Conservation (phyloP, 2,888 invertebrate genomes). For the Pammene aurita region DNA sequence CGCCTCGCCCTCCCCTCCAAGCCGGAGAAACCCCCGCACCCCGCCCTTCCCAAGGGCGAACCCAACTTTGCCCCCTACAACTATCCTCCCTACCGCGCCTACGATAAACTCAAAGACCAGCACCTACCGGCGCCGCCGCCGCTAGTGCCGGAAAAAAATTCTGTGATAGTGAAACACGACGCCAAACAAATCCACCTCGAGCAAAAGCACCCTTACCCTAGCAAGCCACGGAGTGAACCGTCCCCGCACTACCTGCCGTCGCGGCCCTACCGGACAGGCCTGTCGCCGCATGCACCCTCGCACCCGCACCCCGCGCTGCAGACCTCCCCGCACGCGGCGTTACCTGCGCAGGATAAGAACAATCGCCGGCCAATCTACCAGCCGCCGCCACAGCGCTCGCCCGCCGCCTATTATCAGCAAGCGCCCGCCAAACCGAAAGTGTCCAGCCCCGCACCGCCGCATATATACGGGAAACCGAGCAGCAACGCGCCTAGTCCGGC, state of each 20-base stretch:
- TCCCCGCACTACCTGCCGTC: constrained; percentile 82
- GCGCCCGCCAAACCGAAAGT: constrained; percentile 86
- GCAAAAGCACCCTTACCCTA: constrained; percentile 83
- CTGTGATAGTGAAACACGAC: constrained; percentile 91
- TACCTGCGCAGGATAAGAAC: constrained; percentile 62
- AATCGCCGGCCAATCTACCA: constrained; percentile 65
- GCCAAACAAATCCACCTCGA: constrained; percentile 85
- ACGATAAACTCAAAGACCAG: constrained; percentile 85
- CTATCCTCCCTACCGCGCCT: constrained; percentile 84
- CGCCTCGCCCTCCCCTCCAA: constrained; percentile 56
- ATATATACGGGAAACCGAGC: constrained; percentile 86
- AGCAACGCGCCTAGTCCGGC: constrained; percentile 78
- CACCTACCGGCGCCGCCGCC: constrained; percentile 87
- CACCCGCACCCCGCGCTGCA: constrained; percentile 77
- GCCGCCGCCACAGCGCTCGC: constrained; percentile 67
- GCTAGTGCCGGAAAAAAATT: constrained; percentile 87
- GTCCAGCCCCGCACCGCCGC: constrained; percentile 90
- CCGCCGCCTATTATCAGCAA: constrained; percentile 78
- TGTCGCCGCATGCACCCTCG: constrained; percentile 82
- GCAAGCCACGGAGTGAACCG: constrained; percentile 83
- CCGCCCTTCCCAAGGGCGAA: constrained; percentile 84
- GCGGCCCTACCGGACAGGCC: constrained; percentile 75
- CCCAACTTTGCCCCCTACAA: constrained; percentile 87
- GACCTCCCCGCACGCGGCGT: constrained; percentile 67
- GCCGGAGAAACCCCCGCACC: constrained; percentile 65